phyloP scores from a whole-genome alignment of 2,113 vertebrate species.

The Hiodon alosoides region DNA sequence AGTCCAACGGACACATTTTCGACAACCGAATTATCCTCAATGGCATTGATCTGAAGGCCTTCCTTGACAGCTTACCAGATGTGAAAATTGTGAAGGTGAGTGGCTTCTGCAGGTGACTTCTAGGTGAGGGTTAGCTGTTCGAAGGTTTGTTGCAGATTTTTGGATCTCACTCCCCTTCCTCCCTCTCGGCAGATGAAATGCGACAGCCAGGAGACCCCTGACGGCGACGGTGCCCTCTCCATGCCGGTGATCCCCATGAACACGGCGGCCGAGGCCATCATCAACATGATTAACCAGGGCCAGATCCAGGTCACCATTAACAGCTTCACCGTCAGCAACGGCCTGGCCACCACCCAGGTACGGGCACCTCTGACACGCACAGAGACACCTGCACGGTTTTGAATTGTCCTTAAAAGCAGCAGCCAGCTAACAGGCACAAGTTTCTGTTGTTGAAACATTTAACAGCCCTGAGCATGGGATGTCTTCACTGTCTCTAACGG shows the following conservation, averaged over 20 bases:
- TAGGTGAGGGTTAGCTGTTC: neutral
- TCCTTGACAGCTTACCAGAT: constrained; percentile 93
- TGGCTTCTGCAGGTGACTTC: neutral
- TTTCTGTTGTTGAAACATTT: no score
- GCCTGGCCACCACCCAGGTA: constrained; percentile 96
- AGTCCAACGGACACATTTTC: constrained; percentile 98
- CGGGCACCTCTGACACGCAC: neutral
- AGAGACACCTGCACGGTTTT: neutral
- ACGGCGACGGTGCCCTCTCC: constrained; percentile 80
- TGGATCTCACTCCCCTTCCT: neutral
- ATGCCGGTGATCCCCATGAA: constrained; percentile 99
- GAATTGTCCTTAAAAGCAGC: neutral
- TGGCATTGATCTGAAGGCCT: constrained; percentile 95
- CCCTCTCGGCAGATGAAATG: constrained; percentile 79
- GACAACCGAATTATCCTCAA: constrained; percentile 98
- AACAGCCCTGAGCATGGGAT: no score
- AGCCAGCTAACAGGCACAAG: neutral
- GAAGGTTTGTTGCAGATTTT: no score
- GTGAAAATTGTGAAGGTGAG: constrained; percentile 96
- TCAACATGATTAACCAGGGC: constrained; percentile 98
- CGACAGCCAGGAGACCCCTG: constrained; percentile 78
- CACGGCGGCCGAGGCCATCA: constrained; percentile 94
- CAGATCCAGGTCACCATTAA: constrained; percentile 99
- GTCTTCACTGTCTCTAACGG: no score
- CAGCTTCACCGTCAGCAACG: constrained; percentile 94